Conservation (phyloP, 2,888 invertebrate species). For the Nephrotoma guestfalica region DNA sequence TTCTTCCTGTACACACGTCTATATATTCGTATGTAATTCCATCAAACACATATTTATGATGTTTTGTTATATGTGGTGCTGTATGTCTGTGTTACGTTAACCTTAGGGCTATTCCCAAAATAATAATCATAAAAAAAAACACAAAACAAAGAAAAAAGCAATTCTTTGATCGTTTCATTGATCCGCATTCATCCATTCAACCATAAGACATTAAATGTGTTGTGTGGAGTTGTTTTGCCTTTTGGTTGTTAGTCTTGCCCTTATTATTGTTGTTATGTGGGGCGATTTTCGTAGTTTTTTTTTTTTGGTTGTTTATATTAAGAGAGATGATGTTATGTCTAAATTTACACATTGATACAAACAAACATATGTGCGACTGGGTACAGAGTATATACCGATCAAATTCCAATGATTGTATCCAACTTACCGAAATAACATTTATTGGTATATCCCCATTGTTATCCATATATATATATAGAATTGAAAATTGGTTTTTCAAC, state of each 20-base stretch:
- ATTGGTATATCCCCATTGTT: background rate
- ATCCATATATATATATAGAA: background rate
- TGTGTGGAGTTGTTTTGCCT: background rate
- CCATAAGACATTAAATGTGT: background rate
- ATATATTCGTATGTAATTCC: background rate
- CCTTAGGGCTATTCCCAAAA: background rate
- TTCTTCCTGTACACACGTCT: background rate
- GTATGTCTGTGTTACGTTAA: background rate
- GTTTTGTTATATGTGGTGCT: background rate
- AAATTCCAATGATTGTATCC: background rate
- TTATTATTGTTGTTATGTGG: background rate
- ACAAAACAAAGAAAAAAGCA: background rate
- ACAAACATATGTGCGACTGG: background rate
- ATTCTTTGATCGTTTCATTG: background rate
- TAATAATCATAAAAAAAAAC: background rate
- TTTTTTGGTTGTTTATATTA: background rate
- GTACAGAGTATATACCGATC: background rate
- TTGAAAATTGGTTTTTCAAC: background rate
- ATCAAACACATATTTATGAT: background rate
- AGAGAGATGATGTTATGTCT: background rate
- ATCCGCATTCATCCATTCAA: background rate
- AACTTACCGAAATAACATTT: background rate
- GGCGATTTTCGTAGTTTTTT: background rate
- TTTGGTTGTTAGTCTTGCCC: background rate
- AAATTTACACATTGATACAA: background rate